Percentiles rank a stretch among this genome's conserved stretches.
Evolutionary conservation across 2,888 invertebrate genomes (phyloP).

Genomic region (Odontomyia ornata): DNA sequence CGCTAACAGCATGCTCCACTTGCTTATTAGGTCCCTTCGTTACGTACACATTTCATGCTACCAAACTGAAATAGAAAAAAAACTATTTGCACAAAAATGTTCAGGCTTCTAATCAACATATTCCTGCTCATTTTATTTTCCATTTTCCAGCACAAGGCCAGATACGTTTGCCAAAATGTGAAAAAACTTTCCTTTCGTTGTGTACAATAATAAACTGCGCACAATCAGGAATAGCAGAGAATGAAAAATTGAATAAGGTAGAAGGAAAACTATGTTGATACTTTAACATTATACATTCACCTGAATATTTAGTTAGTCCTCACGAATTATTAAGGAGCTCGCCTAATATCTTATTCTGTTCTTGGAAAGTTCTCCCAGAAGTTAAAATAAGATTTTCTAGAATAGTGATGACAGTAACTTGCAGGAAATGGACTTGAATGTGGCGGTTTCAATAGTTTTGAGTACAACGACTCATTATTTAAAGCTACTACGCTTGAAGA

Average conservation of each 20-base stretch:
- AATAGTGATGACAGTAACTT: neutral
- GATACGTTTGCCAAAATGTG: neutral
- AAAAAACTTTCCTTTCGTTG: neutral
- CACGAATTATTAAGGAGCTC: neutral
- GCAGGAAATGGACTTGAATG: neutral
- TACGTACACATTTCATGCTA: neutral
- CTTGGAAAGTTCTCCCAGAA: neutral
- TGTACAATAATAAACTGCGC: neutral
- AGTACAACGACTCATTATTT: neutral
- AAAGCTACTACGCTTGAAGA: neutral
- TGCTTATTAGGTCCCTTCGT: neutral
- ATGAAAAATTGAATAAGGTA: neutral
- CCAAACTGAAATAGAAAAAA: neutral
- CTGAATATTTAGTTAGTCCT: slow-evolving; percentile 18
- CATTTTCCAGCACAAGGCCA: neutral
- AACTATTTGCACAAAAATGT: slow-evolving; percentile 1
- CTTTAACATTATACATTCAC: neutral
- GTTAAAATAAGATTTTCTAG: no score
- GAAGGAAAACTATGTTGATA: neutral
- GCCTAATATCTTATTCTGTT: neutral
- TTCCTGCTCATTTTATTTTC: neutral
- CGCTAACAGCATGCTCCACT: neutral
- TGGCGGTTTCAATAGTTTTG: neutral
- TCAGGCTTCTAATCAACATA: slow-evolving; percentile 15
- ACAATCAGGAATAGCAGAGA: neutral